Conservation (phyloP, 2,797 vertebrate species). For the Ceryle rudis region DNA sequence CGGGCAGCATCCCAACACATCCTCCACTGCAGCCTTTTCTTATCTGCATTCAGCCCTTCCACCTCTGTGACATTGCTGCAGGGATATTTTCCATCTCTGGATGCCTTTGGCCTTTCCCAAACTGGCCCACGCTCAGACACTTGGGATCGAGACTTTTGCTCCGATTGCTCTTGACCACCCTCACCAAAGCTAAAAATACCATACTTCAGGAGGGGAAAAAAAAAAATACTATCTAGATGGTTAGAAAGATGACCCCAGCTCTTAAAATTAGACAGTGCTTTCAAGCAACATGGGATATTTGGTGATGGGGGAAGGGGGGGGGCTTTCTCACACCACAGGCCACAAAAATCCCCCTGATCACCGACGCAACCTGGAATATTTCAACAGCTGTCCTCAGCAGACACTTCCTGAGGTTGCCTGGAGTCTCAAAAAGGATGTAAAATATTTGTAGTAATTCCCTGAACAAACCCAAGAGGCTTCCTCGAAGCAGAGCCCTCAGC, state of each 20-base stretch:
- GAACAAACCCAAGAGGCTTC: constrained; percentile 56
- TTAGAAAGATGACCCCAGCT: background rate
- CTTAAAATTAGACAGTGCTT: background rate
- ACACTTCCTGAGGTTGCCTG: background rate
- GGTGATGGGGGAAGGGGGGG: background rate
- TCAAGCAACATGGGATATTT: background rate
- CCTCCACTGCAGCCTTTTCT: background rate
- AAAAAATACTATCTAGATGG: background rate
- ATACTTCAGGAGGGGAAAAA: rapidly evolving
- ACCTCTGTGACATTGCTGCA: background rate
- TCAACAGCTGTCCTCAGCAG: background rate
- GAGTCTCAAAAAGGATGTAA: constrained; percentile 39
- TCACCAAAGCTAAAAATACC: background rate
- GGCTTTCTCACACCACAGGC: background rate
- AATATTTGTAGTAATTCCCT: constrained; percentile 58
- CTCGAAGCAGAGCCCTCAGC: constrained; percentile 69
- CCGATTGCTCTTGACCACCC: background rate
- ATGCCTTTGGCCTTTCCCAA: background rate
- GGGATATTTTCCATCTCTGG: background rate
- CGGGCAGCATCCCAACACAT: background rate
- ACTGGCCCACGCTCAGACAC: background rate
- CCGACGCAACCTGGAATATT: background rate
- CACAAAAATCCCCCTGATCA: background rate
- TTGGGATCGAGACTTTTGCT: background rate
- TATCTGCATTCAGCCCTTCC: background rate